phyloP scores from a whole-genome alignment of 2,888 invertebrate genomes.

The Pristionchus exspectatus region DNA sequence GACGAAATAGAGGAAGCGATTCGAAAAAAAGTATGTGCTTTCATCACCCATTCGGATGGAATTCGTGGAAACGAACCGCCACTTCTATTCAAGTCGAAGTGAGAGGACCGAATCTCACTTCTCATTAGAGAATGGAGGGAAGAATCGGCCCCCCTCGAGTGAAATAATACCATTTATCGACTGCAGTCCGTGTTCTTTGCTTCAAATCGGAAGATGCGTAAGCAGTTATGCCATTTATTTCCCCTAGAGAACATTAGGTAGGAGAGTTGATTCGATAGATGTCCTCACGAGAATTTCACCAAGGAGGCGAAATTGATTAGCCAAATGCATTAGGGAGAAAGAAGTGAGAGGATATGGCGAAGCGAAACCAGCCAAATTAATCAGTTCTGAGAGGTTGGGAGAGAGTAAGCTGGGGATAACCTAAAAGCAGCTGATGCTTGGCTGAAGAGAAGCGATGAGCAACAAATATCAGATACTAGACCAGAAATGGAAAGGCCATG shows the following conservation, averaged over 20 bases:
- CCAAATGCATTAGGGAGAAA: conserved; percentile 17
- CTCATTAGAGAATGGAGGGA: not conserved
- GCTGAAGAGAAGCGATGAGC: not conserved
- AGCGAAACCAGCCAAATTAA: not conserved
- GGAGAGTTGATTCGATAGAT: not conserved
- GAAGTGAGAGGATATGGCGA: not conserved
- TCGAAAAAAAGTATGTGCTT: not conserved
- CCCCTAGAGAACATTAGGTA: conserved; percentile 6
- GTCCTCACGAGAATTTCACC: not conserved
- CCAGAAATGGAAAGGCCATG: conserved; percentile 8
- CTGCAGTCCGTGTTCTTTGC: not conserved
- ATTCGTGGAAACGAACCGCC: not conserved
- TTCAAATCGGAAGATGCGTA: not conserved
- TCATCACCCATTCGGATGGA: not conserved
- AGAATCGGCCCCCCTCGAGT: not conserved
- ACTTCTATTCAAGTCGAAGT: not conserved
- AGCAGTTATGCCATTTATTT: conserved; percentile 1
- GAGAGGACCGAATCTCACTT: not conserved
- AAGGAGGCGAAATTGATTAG: not conserved
- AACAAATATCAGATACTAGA: not conserved
- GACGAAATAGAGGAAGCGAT: conserved; percentile 2
- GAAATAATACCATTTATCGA: not conserved
- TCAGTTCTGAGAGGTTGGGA: not conserved
- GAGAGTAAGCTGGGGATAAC: not conserved
- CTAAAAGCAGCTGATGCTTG: not conserved